Base-by-base conservation (phyloP, 2,888 invertebrate species). In the Acanthosepion pharaonis region DNA sequence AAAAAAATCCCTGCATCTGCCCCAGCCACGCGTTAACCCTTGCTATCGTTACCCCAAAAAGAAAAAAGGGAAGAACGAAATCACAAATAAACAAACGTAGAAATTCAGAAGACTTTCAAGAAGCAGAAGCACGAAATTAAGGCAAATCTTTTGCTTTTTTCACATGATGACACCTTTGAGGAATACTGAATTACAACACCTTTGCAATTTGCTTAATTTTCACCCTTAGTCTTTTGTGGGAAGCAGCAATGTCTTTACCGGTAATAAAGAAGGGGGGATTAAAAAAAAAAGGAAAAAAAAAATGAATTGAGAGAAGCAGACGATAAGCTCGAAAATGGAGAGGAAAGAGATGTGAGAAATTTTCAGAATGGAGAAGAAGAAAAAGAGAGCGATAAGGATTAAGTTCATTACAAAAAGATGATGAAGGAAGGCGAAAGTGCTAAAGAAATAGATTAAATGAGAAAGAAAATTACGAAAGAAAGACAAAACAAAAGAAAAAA, bases 151-250 rank as follows among this genome's bases (percentile, higher is more conserved):
- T n/a, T 33, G 11, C 4, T 18, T 33, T n/a, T 15, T n/a, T n/a
- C 78, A n/a, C 78, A 15, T 78, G n/a, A 78, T 78, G 78, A 78
- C 78, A 78, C 78, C 78, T 78, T 78, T 11, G 5, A 11, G 78
- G n/a, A 78, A 78, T n/a, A 78, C 78, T n/a, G 78, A n/a, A 78
- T 78, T 78, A 11, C n/a, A 78, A 78, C n/a, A 78, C 78, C 78
- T 15, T 33, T 18, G 9, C n/a, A 78, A 33, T 78, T 78, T 78
- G n/a, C 78, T n/a, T n/a, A 78, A 78, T 78, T 78, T 11, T 11
- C 78, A 33, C 78, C n/a, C n/a, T 78, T 78, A 9, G n/a, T 78
- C 33, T 33, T n/a, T 33, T n/a, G n/a, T n/a, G n/a, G 59, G n/a
- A 78, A 78, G 1, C 15, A n/a, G 11, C 78, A 8, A n/a, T n/a